These are phyloP conservation scores for Desoria tigrina DNA, from an alignment of 2,888 invertebrate species.

Conservation along the genomic window DNA sequence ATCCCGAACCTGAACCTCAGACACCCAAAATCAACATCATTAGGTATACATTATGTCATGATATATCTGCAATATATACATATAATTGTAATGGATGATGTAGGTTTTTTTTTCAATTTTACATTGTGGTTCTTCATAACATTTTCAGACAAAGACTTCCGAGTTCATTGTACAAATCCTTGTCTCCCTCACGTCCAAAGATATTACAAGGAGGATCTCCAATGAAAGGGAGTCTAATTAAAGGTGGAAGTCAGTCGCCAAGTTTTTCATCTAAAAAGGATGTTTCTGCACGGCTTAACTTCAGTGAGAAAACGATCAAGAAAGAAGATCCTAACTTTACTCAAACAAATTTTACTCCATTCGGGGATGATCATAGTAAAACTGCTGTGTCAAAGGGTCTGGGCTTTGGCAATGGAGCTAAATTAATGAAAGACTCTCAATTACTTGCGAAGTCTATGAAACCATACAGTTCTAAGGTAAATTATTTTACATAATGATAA, in stretches of 20 bases:
- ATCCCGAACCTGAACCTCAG: slow-evolving; percentile 32
- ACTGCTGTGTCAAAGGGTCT: too few species aligned
- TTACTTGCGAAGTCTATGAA: neutral
- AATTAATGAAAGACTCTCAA: neutral
- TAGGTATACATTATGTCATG: slow-evolving; percentile 30
- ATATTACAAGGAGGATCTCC: slow-evolving; percentile 15
- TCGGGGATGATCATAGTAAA: neutral
- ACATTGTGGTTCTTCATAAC: too few species aligned
- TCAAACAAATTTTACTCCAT: slow-evolving; percentile 3
- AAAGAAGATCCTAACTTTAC: slow-evolving; percentile 12
- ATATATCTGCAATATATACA: too few species aligned
- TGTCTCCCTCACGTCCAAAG: slow-evolving; percentile 1
- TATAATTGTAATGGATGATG: too few species aligned
- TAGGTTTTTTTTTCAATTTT: neutral
- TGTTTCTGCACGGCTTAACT: neutral
- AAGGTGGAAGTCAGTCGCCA: slow-evolving; percentile 4
- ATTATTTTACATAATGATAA: neutral
- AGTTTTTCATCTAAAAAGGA: too few species aligned
- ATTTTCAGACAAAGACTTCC: slow-evolving; percentile 13
- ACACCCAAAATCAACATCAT: slow-evolving; percentile 50
- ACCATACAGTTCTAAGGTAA: neutral
- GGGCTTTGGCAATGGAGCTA: neutral
- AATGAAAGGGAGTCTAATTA: too few species aligned
- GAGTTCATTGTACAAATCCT: slow-evolving; percentile 2
- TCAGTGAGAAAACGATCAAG: neutral